phyloP scores from a whole-genome alignment of 2,113 vertebrate species.

The Megalops atlanticus region DNA sequence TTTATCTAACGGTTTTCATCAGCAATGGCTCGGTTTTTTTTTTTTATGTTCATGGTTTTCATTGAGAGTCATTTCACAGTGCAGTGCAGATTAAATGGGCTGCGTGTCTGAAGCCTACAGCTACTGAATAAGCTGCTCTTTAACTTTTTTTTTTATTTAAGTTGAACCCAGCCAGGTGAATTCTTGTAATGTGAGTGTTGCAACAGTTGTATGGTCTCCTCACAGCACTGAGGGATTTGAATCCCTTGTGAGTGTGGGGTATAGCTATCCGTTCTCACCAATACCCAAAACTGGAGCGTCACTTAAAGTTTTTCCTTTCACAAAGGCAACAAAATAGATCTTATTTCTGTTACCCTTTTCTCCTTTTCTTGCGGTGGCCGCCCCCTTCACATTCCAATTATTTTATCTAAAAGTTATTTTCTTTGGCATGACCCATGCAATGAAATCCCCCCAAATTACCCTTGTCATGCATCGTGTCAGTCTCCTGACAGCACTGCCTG shows the following conservation, averaged over 20 bases:
- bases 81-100: constrained; percentile 54
- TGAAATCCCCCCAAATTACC: constrained; percentile 79
- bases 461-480: constrained; percentile 65
- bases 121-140: constrained; percentile 49
- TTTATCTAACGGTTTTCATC: constrained; percentile 56
- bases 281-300: constrained; percentile 33
- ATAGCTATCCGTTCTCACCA: too few species aligned
- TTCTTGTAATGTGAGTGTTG: constrained; percentile 22
- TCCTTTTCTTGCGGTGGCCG: constrained; percentile 45
- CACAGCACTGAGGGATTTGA: too few species aligned
- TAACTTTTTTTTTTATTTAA: constrained; percentile 23
- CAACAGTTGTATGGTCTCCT: too few species aligned
- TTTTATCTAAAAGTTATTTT: constrained; percentile 73
- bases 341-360: constrained; percentile 63
- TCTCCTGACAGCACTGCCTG: constrained; percentile 56
- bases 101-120: constrained; percentile 52
- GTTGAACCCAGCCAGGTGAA: constrained; percentile 50
- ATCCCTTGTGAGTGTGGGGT: too few species aligned
- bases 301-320: constrained; percentile 38
- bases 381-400: constrained; percentile 67
- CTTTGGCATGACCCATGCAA: constrained; percentile 66
- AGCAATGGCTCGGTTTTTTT: constrained; percentile 43
- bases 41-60: constrained; percentile 55
- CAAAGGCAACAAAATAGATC: constrained; percentile 66
- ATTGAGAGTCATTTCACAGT: constrained; percentile 70